Evolutionary conservation across 2,113 vertebrate genomes (phyloP), one percentile per base, ranked within the genome.

Genomic region (Vulpes lagopus): DNA sequence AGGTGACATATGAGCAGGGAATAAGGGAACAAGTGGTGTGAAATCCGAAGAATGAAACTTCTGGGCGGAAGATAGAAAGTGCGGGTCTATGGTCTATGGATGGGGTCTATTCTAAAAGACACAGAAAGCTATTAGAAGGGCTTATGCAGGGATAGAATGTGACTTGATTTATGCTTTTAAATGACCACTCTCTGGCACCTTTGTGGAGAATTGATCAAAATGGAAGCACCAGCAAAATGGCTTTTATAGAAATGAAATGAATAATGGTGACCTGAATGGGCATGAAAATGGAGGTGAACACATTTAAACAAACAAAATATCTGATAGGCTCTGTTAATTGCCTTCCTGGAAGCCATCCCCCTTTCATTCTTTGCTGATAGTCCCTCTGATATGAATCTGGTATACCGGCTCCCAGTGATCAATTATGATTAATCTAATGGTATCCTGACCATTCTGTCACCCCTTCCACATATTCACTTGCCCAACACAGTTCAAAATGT

Each of bases 131-230:
- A 27, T 27, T 83, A 8, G 14, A 82, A 80, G 22, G 14, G 23
- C 43, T 57, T 60, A 71, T 59, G n/a, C 59, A 64, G 15, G 25
- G 30, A 82, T 89, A 62, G 55, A 12, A 71, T 43, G 25, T 55
- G 35, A 93, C 57, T 94, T 55, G 49, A 95, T 62, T 94, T 60
- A 78, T 23, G 76, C 8, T 87, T 90, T 95, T 25, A 88, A 94
- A 88, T 43, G 27, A 38, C 51, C 11, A 8, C 25, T 35, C 25
- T 43, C 78, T 60, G 49, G 7, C 25, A 87, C n/a, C 78, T 57
- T 2, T n/a, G 11, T 85, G 38, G n/a, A 80, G 51, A 82, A 83
- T 7, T 91, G 35, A 64, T 35, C 73, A 12, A 43, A 87, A 90
- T 9, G 49, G 62, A 87, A 78, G n/a, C 15, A 80, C 15, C 10